Base-by-base conservation (phyloP, 1,140 invertebrate species). In the Camponotus pennsylvanicus region DNA sequence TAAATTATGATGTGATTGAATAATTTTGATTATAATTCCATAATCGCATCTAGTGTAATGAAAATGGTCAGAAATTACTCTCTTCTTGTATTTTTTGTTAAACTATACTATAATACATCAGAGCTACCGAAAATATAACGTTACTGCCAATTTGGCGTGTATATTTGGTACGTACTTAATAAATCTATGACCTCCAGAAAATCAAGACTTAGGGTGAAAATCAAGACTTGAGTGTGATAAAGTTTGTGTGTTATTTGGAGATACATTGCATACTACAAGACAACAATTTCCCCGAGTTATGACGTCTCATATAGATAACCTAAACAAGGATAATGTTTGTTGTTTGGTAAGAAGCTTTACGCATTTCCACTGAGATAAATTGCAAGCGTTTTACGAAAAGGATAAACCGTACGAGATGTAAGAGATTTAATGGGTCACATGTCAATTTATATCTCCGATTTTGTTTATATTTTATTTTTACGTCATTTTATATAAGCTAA, bases 131-230 rank as follows among this genome's bases (percentile, higher is more conserved):
- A 75, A 71, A 45, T 21, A 15, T 27, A 4, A 61, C 32, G 37
- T 34, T 57, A 37, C 37, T 18, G 40, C 27, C 40, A 64, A 61
- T 83, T 83, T 61, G 42, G 37, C 61, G 69, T 73, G 40, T 73
- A 27, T 49, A 61, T 83, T 83, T 61, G 57, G 27, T 61, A 57
- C 61, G 40, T 61, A 27, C 42, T 55, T 75, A 83, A 83, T 83
- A 57, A 40, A 83, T 83, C 55, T 83, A 83, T 42, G 79, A 49
- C 37, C 79, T 18, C 18, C n/a, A 18, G 79, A 83, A 83, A 75
- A 83, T 83, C n/a, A 75, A 83, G 79, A 75, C 57, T 83, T 75
- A 83, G 79, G n/a, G 66, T 80, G 79, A 83, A 83, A 75, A 83
- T 83, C n/a, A 75, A 83, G 79, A 75, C 69, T 83, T 49, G 63